Conservation (phyloP, 2,888 invertebrate species). For the Mythimna pallens region DNA sequence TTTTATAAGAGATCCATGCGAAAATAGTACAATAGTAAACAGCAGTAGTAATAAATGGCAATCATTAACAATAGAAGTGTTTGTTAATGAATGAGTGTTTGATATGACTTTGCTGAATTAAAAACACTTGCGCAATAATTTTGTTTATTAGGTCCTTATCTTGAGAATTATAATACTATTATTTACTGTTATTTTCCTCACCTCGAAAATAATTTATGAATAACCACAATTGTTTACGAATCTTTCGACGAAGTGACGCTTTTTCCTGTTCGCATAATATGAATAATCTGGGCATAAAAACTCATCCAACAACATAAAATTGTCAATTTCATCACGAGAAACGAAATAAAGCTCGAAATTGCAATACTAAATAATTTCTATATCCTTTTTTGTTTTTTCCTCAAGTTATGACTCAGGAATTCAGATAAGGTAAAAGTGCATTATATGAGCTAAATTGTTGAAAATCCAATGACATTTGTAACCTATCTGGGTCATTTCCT, state of each 20-base stretch:
- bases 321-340: background rate
- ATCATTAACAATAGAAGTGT: too few relatives aligned
- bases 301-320: background rate
- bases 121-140: background rate
- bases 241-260: background rate
- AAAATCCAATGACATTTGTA: background rate
- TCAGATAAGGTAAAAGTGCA: constrained; percentile 1
- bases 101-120: too few relatives aligned
- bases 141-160: background rate
- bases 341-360: too few relatives aligned
- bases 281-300: background rate
- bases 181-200: background rate
- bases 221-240: background rate
- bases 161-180: background rate
- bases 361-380: background rate
- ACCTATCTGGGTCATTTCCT: background rate
- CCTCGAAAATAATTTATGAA: constrained; percentile 4
- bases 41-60: too few relatives aligned
- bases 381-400: background rate
- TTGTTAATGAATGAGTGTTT: too few relatives aligned
- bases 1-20: too few relatives aligned
- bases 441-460: background rate
- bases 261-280: constrained; percentile 20
- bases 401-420: constrained; percentile 1
- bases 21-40: too few relatives aligned